Percentiles rank a stretch among this genome's conserved stretches.
Conservation (phyloP, 2,797 vertebrate genomes). For the Pteropus rufus region DNA sequence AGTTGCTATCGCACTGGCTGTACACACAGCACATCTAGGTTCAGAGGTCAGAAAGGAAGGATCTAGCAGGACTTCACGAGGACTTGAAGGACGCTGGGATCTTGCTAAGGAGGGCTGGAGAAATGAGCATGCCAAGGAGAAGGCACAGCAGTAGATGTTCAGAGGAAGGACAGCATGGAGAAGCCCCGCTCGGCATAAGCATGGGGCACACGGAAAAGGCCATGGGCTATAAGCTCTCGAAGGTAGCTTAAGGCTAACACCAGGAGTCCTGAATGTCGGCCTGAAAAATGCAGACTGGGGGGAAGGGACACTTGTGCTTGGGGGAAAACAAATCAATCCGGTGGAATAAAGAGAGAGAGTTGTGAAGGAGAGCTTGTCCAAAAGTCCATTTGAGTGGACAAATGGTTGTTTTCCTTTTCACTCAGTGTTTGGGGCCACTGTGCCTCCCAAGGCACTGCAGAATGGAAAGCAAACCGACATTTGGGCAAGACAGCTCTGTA, state of each 20-base stretch:
- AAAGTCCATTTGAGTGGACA: neutral
- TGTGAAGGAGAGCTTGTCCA: neutral
- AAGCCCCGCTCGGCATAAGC: neutral
- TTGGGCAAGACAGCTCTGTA: neutral
- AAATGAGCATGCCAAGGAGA: neutral
- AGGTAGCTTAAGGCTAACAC: neutral
- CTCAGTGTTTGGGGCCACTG: neutral
- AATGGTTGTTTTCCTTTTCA: neutral
- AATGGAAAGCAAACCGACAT: neutral
- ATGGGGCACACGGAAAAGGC: neutral
- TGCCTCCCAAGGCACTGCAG: neutral
- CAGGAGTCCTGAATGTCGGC: neutral
- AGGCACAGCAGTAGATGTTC: neutral
- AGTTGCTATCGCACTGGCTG: neutral
- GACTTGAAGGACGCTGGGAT: neutral
- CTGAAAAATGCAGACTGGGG: neutral
- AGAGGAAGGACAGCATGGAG: too few species aligned
- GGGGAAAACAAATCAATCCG: neutral
- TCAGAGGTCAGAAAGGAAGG: neutral
- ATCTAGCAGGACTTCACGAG: neutral
- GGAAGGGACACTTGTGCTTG: neutral
- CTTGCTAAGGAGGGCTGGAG: neutral
- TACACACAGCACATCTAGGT: neutral
- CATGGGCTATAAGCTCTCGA: neutral
- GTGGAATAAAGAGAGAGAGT: neutral